Evolutionary conservation across 2,888 invertebrate species (phyloP).

Genomic region (Drosophila merina): DNA sequence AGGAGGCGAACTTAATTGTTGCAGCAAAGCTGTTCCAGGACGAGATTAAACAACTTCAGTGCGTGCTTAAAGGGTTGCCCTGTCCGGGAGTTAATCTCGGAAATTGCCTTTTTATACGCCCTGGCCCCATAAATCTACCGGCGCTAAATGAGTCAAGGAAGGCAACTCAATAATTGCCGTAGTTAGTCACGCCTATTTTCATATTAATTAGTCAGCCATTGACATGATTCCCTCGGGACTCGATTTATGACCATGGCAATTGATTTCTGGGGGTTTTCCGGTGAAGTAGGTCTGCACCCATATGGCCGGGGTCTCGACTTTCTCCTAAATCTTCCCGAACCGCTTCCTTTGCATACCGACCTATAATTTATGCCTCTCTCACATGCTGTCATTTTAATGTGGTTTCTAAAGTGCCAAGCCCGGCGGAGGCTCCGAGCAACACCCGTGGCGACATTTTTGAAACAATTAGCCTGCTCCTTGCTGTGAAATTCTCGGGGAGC

Average conservation of each 20-base stretch:
- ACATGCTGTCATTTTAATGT: slow-evolving; percentile 81
- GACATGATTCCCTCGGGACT: slow-evolving; percentile 46
- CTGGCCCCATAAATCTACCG: slow-evolving; percentile 53
- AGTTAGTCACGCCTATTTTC: slow-evolving; percentile 70
- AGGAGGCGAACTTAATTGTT: slow-evolving; percentile 55
- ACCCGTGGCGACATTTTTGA: slow-evolving; percentile 73
- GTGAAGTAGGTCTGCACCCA: slow-evolving; percentile 67
- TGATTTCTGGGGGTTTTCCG: slow-evolving; percentile 52
- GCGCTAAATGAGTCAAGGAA: slow-evolving; percentile 52
- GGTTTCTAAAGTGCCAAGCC: slow-evolving; percentile 70
- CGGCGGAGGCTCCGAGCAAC: slow-evolving; percentile 27
- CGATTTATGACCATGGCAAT: slow-evolving; percentile 67
- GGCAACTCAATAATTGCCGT: slow-evolving; percentile 52
- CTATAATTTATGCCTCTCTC: slow-evolving; percentile 79
- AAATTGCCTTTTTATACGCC: neutral
- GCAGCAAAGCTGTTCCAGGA: slow-evolving; percentile 17
- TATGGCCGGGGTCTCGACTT: slow-evolving; percentile 61
- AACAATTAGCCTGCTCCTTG: slow-evolving; percentile 62
- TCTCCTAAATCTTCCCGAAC: slow-evolving; percentile 64
- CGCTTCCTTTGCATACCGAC: slow-evolving; percentile 42
- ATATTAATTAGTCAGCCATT: slow-evolving; percentile 67
- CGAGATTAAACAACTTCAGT: slow-evolving; percentile 14
- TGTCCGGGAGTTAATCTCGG: slow-evolving; percentile 14
- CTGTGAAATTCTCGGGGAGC: slow-evolving; percentile 40
- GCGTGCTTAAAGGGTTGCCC: slow-evolving; percentile 26